These are phyloP conservation scores for Plestiodon gilberti DNA, from an alignment of 2,113 vertebrate species.

Conservation along the genomic window DNA sequence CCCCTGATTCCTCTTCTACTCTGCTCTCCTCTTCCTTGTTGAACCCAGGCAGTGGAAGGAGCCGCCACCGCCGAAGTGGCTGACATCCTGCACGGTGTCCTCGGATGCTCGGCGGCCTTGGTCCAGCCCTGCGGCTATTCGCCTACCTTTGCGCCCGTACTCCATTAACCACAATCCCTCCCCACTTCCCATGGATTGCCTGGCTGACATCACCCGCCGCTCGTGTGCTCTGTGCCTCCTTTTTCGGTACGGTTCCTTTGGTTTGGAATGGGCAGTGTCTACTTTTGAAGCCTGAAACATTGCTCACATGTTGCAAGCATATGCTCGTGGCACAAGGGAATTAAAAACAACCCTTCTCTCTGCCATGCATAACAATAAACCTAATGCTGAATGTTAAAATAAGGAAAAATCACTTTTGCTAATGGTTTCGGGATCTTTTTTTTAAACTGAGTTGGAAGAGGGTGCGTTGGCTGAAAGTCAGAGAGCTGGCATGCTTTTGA, in stretches of 20 bases:
- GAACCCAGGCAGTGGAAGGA: no score
- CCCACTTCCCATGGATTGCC: background rate
- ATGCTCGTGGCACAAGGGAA: constrained; percentile 58
- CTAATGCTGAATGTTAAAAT: constrained; percentile 77
- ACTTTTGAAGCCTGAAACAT: constrained; percentile 47
- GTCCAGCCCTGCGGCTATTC: background rate
- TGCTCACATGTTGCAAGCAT: constrained; percentile 78
- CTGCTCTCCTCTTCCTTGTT: no score
- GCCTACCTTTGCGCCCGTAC: background rate
- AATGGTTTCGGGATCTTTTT: constrained; percentile 75
- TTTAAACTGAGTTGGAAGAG: constrained; percentile 67
- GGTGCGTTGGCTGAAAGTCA: constrained; percentile 73
- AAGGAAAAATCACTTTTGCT: constrained; percentile 71
- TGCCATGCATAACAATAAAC: constrained; percentile 69
- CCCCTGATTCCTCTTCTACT: no score
- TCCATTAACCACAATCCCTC: background rate
- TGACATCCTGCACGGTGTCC: no score
- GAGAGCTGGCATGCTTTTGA: constrained; percentile 67
- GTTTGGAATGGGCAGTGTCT: constrained; percentile 16
- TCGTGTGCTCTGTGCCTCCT: background rate
- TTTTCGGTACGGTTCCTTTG: background rate
- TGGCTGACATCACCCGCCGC: background rate
- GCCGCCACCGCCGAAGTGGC: no score
- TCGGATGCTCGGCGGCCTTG: no score
- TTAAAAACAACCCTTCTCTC: constrained; percentile 35